Evolutionary conservation across 1,140 invertebrate genomes (phyloP).

Genomic region (Rhyzopertha dominica): DNA sequence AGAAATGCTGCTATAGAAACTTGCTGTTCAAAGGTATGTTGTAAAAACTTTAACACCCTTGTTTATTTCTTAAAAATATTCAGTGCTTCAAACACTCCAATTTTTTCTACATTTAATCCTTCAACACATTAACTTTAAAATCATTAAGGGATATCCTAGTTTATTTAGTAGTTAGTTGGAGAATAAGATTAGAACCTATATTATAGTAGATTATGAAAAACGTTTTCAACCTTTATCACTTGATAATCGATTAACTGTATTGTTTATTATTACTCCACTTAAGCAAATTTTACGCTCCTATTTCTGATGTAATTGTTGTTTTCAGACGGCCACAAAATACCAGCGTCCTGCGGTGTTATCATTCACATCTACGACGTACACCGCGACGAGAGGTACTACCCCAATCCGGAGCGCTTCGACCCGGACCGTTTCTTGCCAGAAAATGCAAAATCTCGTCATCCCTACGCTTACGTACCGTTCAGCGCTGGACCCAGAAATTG

Average conservation of each 20-base stretch:
- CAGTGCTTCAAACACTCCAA: no score
- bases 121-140: no score
- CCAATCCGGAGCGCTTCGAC: constrained; percentile 68
- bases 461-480: constrained; percentile 68
- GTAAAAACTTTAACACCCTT: no score
- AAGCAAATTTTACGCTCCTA: constrained; percentile 22
- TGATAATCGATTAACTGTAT: background rate
- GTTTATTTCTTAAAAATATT: no score
- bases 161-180: no score
- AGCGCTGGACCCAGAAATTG: constrained; percentile 73
- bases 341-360: constrained; percentile 51
- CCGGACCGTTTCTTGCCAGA: constrained; percentile 71
- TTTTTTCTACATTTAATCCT: no score
- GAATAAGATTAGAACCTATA: no score
- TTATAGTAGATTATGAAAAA: background rate
- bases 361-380: constrained; percentile 61
- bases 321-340: constrained; percentile 46
- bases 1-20: no score
- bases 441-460: constrained; percentile 54
- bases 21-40: no score
- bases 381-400: constrained; percentile 58
- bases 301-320: no score
- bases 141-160: no score
- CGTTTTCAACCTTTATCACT: background rate
- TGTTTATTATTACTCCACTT: constrained; percentile 22